phyloP scores from a whole-genome alignment of 2,113 vertebrate species.

The Hippolais icterina region DNA sequence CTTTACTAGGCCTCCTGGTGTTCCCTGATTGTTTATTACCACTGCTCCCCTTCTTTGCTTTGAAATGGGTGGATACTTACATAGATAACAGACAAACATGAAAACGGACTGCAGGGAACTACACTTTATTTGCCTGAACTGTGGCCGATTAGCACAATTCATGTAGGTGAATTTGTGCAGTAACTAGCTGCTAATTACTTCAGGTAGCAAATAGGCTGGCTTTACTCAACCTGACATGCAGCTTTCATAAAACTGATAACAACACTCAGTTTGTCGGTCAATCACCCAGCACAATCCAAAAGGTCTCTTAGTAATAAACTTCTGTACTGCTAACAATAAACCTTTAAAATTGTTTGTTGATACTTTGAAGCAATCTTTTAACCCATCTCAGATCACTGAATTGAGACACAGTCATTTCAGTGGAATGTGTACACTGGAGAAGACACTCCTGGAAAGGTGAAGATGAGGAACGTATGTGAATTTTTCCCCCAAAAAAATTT shows the following conservation, averaged over 20 bases:
- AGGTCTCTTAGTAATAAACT: neutral
- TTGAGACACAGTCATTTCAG: neutral
- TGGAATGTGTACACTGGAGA: neutral
- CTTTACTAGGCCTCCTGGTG: neutral
- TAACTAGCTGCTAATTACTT: neutral
- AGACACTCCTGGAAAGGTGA: neutral
- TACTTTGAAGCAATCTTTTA: neutral
- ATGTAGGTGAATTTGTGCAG: neutral
- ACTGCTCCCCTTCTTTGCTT: neutral
- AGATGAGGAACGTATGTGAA: neutral
- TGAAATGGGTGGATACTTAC: fast-evolving
- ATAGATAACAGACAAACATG: neutral
- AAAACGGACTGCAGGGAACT: neutral
- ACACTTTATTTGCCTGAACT: neutral
- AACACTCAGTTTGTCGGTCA: neutral
- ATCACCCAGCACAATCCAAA: neutral
- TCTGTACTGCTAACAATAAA: neutral
- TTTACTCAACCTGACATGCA: neutral
- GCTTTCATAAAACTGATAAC: neutral
- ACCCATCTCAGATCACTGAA: neutral
- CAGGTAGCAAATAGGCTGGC: neutral
- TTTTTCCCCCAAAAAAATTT: neutral
- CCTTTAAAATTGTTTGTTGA: neutral
- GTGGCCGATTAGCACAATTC: neutral
- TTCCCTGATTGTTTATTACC: neutral